Base-by-base conservation (phyloP, 2,888 invertebrate species). In the Hedychridium roseum region DNA sequence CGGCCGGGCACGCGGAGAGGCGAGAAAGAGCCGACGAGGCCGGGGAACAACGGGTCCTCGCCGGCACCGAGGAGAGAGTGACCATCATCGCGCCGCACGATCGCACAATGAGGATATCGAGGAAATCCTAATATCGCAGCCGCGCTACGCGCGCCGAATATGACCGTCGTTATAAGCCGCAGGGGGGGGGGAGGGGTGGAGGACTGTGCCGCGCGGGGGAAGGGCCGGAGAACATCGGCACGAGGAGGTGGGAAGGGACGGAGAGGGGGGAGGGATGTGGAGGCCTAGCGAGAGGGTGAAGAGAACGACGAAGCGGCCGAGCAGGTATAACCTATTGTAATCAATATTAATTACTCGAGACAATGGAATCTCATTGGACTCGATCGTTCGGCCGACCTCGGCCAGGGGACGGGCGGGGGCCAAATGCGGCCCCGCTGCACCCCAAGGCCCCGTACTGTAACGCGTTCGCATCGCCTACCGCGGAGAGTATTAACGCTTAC, bases 271-370 rank as follows among this genome's bases (percentile, higher is more conserved):
- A n/a, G 28, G 23, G 34, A 15, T 7, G 14, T 21, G 15, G 11
- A 27, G 23, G 4, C 9, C 23, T 31, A 37, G 45, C 21, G 27
- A 31, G 18, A 18, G 46, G 45, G 21, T 41, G 34, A 35, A 38
- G 52, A 54, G 58, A 55, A 50, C 60, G 56, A 64, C 63, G 68
- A 66, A 61, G 67, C 66, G 66, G 59, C 64, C 64, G 67, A 69
- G 68, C 70, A 73, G 74, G 73, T 75, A 73, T 73, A 74, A 74
- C 72, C 76, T 66, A 74, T 76, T 74, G 76, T 76, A 78, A 78
- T 78, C 78, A 78, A 78, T 78, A 79, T 79, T 79, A 79, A 79
- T 79, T 79, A 79, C 77, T 75, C 74, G 74, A 74, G 77, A 79
- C 79, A 79, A 79, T 79, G 74, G 78, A 77, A 78, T 78, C 78